Evolutionary conservation across 1,140 invertebrate species (phyloP), one percentile per base, ranked within the genome.

Genomic region (Bombus consobrinus): DNA sequence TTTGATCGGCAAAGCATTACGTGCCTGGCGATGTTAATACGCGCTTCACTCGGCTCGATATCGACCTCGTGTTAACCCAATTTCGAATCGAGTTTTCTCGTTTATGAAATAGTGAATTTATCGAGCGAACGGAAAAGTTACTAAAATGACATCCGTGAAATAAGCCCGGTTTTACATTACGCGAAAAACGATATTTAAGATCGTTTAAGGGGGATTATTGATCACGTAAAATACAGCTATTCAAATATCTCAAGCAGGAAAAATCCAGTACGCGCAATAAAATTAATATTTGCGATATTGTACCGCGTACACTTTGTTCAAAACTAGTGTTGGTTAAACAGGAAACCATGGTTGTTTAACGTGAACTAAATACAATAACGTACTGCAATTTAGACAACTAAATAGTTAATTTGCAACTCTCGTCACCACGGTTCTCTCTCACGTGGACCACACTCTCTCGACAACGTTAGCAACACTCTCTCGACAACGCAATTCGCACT

Each of bases 21-120:
- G 79, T 69, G 68, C 34, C 47, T 71, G 32, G 43, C 25, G 25
- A 71, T 39, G 34, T 80, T 69, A 80, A 80, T 69, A 53, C 43
- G 43, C 79, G 43, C 34, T 39, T 69, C 37, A 47, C 64, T 68
- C 41, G 0, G 32, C n/a, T 13, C 43, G 47, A 39, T 57, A 72
- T 81, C 66, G 79, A 81, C 22, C 79, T 57, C 25, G 13, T n/a
- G 66, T 22, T 81, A 81, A 72, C 79, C 79, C 18, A 72, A 81
- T 81, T 81, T 81, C 68, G 25, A 53, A 69, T 39, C 43, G 79
- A 37, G 28, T 66, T 34, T 66, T 62, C 68, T 71, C 32, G 18
- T 68, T 37, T 68, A 37, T 4, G 32, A 68, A 37, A 25, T 34
- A 32, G 32, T 37, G 32, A 10, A n/a, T n/a, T 62, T 62, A n/a